Percentiles rank a stretch among this genome's conserved stretches.
These are phyloP conservation scores for Nibea coibor DNA, from an alignment of 2,113 vertebrate species.

Conservation along the genomic window DNA sequence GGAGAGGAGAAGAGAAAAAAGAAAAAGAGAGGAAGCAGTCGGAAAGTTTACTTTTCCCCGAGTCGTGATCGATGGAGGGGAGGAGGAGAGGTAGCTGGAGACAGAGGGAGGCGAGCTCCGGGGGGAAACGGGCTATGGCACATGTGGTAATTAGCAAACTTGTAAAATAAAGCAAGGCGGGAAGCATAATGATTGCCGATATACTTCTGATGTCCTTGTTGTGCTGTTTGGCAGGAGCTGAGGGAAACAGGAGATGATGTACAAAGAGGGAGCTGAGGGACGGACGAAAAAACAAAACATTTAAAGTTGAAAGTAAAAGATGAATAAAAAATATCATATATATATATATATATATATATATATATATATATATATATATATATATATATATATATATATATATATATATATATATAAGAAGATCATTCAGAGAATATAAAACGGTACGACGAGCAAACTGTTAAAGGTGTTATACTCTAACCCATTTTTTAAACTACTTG, in stretches of 20 bases:
- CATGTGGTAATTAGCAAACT: slow-evolving; percentile 69
- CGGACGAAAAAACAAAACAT: not conserved
- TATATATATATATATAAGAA: not conserved
- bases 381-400: too few relatives aligned
- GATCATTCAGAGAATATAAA: not conserved
- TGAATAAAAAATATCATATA: too few relatives aligned
- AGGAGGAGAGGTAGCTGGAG: slow-evolving; percentile 13
- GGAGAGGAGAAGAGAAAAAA: not conserved
- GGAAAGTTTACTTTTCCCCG: slow-evolving; percentile 73
- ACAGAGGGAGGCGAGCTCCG: slow-evolving; percentile 10
- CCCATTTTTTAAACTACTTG: not conserved
- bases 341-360: too few relatives aligned
- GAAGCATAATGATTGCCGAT: slow-evolving; percentile 64
- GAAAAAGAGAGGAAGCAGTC: not conserved
- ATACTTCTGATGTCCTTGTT: slow-evolving; percentile 67
- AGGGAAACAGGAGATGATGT: slow-evolving; percentile 30
- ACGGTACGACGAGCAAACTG: not conserved
- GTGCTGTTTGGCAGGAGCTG: slow-evolving; percentile 37
- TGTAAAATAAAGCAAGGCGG: slow-evolving; percentile 65
- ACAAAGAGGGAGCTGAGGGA: not conserved
- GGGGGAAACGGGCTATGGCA: slow-evolving; percentile 40
- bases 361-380: not conserved
- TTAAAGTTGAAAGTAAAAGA: not conserved
- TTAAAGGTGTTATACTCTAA: not conserved
- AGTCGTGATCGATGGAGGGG: slow-evolving; percentile 66